A percentile compares a stretch with the other conserved stretches of the same genome.
Evolutionary conservation across 2,888 invertebrate genomes (phyloP).

Genomic region (Orchestes rusci): DNA sequence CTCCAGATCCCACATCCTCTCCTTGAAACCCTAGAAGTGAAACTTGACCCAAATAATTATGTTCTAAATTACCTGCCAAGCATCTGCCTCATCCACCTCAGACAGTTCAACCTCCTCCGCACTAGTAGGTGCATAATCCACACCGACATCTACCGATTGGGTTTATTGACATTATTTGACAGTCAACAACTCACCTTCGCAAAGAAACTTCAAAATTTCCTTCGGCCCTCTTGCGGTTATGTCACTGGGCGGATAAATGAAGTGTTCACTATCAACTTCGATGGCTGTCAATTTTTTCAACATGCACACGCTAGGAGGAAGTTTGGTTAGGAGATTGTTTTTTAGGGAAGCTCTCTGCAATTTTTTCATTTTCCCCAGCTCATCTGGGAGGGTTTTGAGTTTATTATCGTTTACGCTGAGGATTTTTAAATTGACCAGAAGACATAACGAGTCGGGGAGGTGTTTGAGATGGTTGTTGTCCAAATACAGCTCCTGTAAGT

Average conservation of each 20-base stretch:
- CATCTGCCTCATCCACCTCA: slow-evolving; percentile 39
- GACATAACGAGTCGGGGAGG: slow-evolving; percentile 62
- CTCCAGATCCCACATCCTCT: slow-evolving; percentile 52
- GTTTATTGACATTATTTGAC: not conserved
- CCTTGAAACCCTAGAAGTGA: slow-evolving; percentile 43
- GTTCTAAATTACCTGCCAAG: slow-evolving; percentile 34
- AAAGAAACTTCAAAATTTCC: slow-evolving; percentile 60
- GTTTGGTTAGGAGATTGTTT: slow-evolving; percentile 52
- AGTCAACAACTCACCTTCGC: slow-evolving; percentile 42
- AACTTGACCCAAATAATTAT: not conserved
- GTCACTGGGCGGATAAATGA: slow-evolving; percentile 59
- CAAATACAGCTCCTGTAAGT: slow-evolving; percentile 67
- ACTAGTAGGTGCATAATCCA: slow-evolving; percentile 4
- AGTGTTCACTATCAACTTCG: slow-evolving; percentile 54
- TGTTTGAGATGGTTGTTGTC: slow-evolving; percentile 63
- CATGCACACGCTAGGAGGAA: slow-evolving; percentile 61
- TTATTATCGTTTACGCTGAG: slow-evolving; percentile 67
- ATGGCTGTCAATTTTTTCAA: slow-evolving; percentile 56
- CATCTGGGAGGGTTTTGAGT: slow-evolving; percentile 55
- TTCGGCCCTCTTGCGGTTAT: slow-evolving; percentile 54
- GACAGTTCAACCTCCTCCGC: slow-evolving; percentile 1
- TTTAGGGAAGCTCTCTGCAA: slow-evolving; percentile 56
- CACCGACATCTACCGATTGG: slow-evolving; percentile 5
- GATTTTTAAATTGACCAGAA: slow-evolving; percentile 55
- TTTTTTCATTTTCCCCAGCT: slow-evolving; percentile 55